Evolutionary conservation across 1,140 invertebrate genomes (phyloP), one percentile per base, ranked within the genome.

Genomic region (Bombus impatiens): DNA sequence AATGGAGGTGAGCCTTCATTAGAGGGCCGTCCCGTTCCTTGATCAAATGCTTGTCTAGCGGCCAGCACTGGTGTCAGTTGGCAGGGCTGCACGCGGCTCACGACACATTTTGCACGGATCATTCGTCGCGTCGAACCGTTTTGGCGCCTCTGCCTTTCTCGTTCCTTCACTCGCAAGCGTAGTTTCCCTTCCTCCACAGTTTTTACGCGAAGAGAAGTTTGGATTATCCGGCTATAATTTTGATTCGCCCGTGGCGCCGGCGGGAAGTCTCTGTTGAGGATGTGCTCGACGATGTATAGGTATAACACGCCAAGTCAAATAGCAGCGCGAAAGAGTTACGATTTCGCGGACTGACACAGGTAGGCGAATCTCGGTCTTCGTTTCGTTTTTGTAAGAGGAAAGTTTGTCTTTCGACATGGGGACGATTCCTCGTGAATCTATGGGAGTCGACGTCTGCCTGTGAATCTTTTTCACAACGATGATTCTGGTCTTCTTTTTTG

Each of bases 11-110:
- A 71, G 89, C 91, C 92, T 93, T 93, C 93, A 93, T 93, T 93
- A 93, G 90, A 91, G 84, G 74, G 65, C 62, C 84, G 86, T 37
- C 59, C 37, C 75, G 89, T 81, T 80, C 84, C 71, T 77, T 91
- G 92, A 93, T 93, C 91, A 93, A 93, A 93, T 90, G 89, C 92
- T 93, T 76, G 81, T 90, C 89, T 89, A 89, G 79, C 80, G 80
- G 88, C 74, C 76, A 76, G 53, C 71, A 28, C 25, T 37, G 57
- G 84, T 80, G 78, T 32, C 57, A 79, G 53, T 86, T 88, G 80
- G 76, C 82, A 87, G 62, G 1, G 67, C 57, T 59, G 79, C 77
- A 47, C 65, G 44, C 35, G 37, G 42, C 44, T n/a, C 71, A 18
- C 35, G 40, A 77, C 53, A 32, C 9, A 44, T 37, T 83, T 88